Base-by-base conservation (phyloP, 2,113 vertebrate genomes). In the Muscicapa adusta region DNA sequence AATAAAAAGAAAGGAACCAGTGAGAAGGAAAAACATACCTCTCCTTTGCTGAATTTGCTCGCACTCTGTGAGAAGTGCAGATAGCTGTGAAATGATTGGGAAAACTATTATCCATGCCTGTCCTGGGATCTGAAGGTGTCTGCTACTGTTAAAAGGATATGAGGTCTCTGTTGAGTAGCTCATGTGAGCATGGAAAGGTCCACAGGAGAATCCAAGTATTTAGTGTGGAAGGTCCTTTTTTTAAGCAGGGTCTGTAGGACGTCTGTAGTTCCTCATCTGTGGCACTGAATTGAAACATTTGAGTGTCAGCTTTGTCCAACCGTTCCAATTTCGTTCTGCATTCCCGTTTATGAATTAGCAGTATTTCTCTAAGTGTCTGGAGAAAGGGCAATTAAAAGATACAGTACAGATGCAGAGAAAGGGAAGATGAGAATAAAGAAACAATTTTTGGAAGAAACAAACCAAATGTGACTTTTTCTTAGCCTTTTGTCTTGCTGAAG, bases 401-500 rank as follows among this genome's bases (percentile, higher is more conserved):
- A n/a, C 28, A 16, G 42, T 79, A 34, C 33, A 73, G 74, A 82
- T 70, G 10, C 29, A 47, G 6, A 88, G 56, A 60, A 81, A 76
- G 40, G 33, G 90, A 86, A 38, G 31, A 89, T 43, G 28, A 92
- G 78, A 79, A 73, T 38, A 26, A 70, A 81, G 51, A 84, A 75
- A 56, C 20, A 34, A 12, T 53, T 85, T 78, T 87, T 75, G 42
- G 22, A 85, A 68, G 83, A 72, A 92, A 40, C 20, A 57, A 72
- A 73, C 28, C 19, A 25, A 12, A 3, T 87, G 68, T 29, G 33
- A 58, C 61, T 28, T 71, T 54, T 75, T 57, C 19, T 25, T 73
- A 84, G 62, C 50, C 78, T 89, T 94, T 92, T 93, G 65, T 85
- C 61, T 56, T 92, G 43, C 43, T 85, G 43, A 87, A 91, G 38